Base-by-base conservation (phyloP, 1,140 invertebrate genomes). In the Atta texana region DNA sequence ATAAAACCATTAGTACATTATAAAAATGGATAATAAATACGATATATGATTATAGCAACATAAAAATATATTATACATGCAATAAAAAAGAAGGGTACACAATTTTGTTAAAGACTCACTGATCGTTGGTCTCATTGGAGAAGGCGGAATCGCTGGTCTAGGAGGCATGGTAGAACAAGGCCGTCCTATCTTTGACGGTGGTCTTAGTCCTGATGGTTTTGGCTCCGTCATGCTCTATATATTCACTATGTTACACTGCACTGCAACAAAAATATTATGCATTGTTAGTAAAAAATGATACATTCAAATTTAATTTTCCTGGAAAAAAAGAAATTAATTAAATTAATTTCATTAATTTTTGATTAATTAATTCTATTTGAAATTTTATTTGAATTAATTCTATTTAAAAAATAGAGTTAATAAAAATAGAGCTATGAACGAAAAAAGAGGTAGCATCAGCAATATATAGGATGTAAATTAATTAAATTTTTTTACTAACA, bases 141-240 rank as follows among this genome's bases (percentile, higher is more conserved):
- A 95, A 31, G 96, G 94, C 16, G 96, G 96, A 24, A 96, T 91
- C 14, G 96, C 95, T 82, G 96, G 96, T 92, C 96, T 96, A 21
- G 96, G 96, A 66, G 95, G 94, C 85, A 95, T 92, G 64, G 96
- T 95, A 71, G 95, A 96, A 88, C 96, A 96, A 53, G 96, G 94
- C 71, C 96, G 92, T 66, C 96, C 96, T 91, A 97, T 97, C 92
- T 96, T 96, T 18, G 96, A 95, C n/a, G 96, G 96, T 55, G 95
- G 96, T 85, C 96, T 96, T 55, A 97, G 89, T 2, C 96, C 96
- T 6, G 96, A 96, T 81, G 92, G 89, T 34, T 93, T 94, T 34
- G 68, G 55, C 3, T 94, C 92, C 10, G 87, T 88, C 93, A 94
- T 94, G 75, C 69, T 93, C 31, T 72, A 87, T 28, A 1, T 68